Percentiles rank a stretch among this genome's conserved stretches.
phyloP scores from a whole-genome alignment of 2,888 invertebrate genomes.

The Drosophila tanythrix region DNA sequence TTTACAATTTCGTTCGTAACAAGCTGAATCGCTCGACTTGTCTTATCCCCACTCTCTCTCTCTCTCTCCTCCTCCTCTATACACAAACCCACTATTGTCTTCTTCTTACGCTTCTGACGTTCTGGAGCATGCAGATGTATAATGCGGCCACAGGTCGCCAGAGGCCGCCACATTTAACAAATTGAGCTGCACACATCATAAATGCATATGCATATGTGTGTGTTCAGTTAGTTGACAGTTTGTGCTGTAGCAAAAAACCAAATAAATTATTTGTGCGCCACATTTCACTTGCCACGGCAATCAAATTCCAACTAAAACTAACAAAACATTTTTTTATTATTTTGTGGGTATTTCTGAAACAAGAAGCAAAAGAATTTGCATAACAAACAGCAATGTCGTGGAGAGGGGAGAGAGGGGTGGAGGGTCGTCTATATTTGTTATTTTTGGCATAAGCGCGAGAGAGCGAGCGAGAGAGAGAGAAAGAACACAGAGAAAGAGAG shows the following conservation, averaged over 20 bases:
- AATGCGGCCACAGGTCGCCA: slow-evolving; percentile 51
- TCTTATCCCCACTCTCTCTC: neutral
- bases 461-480: slow-evolving; percentile 21
- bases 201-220: neutral
- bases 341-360: slow-evolving; percentile 47
- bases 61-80: neutral
- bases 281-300: slow-evolving; percentile 39
- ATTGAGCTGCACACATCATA: slow-evolving; percentile 26
- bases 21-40: slow-evolving; percentile 31
- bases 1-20: slow-evolving; percentile 32
- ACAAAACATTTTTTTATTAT: slow-evolving; percentile 41
- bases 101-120: slow-evolving; percentile 21
- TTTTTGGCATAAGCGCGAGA: slow-evolving; percentile 64
- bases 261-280: slow-evolving; percentile 7
- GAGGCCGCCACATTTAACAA: slow-evolving; percentile 43
- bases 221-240: slow-evolving; percentile 27
- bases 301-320: slow-evolving; percentile 56
- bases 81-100: slow-evolving; percentile 8
- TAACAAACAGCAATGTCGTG: slow-evolving; percentile 57
- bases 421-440: slow-evolving; percentile 50
- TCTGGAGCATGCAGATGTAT: slow-evolving; percentile 68
- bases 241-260: slow-evolving; percentile 3
- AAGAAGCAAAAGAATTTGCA: slow-evolving; percentile 72
- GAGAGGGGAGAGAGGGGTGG: neutral
- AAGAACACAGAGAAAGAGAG: slow-evolving; percentile 16